A percentile compares a stretch with the other conserved stretches of the same genome.
These are phyloP conservation scores for Pycnonotus jocosus DNA, from an alignment of 2,113 vertebrate genomes.

Conservation along the genomic window DNA sequence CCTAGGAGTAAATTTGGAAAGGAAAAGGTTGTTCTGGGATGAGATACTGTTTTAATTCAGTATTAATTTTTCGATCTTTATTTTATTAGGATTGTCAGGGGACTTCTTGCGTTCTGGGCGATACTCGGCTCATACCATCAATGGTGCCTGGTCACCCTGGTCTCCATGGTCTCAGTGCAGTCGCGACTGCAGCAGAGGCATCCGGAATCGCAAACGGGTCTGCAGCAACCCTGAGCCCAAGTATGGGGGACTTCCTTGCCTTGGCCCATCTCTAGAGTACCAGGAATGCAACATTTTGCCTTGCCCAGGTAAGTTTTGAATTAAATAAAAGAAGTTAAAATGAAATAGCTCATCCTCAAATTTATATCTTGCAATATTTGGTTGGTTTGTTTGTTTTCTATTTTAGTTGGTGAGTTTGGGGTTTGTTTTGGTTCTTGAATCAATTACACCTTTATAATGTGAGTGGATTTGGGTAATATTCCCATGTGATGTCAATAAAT, in stretches of 20 bases:
- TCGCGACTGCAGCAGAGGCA: constrained; percentile 90
- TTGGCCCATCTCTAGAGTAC: constrained; percentile 87
- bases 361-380: background rate
- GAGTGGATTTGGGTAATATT: background rate
- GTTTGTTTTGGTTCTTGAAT: background rate
- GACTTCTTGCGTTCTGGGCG: constrained; percentile 87
- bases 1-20: background rate
- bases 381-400: background rate
- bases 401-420: background rate
- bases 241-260: constrained; percentile 86
- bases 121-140: constrained; percentile 83
- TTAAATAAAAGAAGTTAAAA: background rate
- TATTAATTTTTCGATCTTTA: background rate
- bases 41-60: background rate
- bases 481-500: background rate
- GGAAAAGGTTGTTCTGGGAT: background rate
- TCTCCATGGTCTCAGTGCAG: constrained; percentile 93
- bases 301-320: constrained; percentile 83
- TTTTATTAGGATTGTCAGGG: constrained; percentile 69
- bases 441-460: background rate
- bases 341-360: background rate
- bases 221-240: constrained; percentile 93
- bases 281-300: constrained; percentile 96
- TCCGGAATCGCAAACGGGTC: constrained; percentile 87
- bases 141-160: constrained; percentile 93